Conservation (phyloP, 2,888 invertebrate species). For the Hoplodrina blanda region DNA sequence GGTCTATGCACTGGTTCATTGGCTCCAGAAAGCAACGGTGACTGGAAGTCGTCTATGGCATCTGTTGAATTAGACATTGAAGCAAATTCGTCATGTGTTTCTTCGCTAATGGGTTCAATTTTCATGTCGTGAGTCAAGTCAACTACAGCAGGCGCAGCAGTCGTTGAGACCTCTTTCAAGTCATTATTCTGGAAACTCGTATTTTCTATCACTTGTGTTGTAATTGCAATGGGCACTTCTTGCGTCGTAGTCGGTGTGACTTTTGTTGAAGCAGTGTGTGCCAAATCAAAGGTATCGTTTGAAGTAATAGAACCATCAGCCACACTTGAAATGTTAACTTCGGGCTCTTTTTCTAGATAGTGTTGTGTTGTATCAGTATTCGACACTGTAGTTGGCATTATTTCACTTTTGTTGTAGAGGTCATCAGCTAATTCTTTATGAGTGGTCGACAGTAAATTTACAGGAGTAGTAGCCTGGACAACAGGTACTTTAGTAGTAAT, state of each 20-base stretch:
- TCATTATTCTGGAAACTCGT: conserved; percentile 23
- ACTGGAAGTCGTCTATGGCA: conserved; percentile 81
- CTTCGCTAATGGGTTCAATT: conserved; percentile 31
- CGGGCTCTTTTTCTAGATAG: conserved; percentile 34
- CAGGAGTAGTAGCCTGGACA: conserved; percentile 65
- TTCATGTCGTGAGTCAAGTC: conserved; percentile 38
- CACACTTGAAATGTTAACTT: conserved; percentile 41
- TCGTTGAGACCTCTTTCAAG: conserved; percentile 22
- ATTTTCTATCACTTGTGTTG: conserved; percentile 32
- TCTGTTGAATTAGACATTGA: conserved; percentile 70
- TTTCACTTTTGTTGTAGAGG: conserved; percentile 40
- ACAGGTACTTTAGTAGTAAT: conserved; percentile 78
- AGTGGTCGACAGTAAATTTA: conserved; percentile 5
- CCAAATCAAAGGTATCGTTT: conserved; percentile 31
- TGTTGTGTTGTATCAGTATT: conserved; percentile 36
- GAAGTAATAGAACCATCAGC: not conserved
- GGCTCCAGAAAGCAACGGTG: conserved; percentile 85
- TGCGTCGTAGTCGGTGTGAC: conserved; percentile 40
- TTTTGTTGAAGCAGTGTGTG: conserved; percentile 43
- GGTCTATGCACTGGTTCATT: conserved; percentile 85
- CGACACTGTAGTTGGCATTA: conserved; percentile 32
- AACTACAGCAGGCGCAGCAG: conserved; percentile 5
- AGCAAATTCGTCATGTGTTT: conserved; percentile 63
- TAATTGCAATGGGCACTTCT: conserved; percentile 29
- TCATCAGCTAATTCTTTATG: conserved; percentile 31